Evolutionary conservation across 2,797 vertebrate species (phyloP).

Genomic region (Molossus alvarezi): DNA sequence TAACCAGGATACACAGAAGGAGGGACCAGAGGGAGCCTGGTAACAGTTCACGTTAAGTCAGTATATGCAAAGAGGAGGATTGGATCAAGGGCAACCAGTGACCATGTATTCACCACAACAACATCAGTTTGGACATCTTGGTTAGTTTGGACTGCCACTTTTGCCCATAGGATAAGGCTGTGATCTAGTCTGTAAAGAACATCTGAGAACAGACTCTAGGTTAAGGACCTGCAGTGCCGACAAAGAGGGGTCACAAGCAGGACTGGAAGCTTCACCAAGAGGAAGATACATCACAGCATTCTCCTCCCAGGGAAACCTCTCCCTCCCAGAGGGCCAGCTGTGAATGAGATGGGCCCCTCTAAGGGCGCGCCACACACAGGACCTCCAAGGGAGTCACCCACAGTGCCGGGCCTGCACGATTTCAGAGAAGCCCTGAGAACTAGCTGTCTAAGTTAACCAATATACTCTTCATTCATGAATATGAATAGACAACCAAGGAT

Average conservation of each 20-base stretch:
- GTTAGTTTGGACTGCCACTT: background rate
- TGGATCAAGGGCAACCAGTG: background rate
- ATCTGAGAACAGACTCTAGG: background rate
- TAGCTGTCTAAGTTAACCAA: background rate
- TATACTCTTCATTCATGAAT: background rate
- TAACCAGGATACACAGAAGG: background rate
- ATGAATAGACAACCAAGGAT: background rate
- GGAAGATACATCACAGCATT: background rate
- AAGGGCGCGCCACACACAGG: background rate
- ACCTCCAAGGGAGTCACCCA: background rate
- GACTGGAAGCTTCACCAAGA: background rate
- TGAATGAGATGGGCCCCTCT: no score
- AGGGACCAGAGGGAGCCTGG: background rate
- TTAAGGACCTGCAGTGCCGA: background rate
- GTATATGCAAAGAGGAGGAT: background rate
- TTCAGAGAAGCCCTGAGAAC: background rate
- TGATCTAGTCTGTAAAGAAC: background rate
- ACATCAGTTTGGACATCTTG: background rate
- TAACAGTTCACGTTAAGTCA: background rate
- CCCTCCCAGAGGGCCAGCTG: background rate
- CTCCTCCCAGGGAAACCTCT: background rate
- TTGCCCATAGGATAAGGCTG: background rate
- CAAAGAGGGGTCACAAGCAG: background rate
- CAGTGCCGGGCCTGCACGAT: background rate
- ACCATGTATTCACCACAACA: background rate